Conservation (phyloP, 2,888 invertebrate species). For the Julus scandinavius region DNA sequence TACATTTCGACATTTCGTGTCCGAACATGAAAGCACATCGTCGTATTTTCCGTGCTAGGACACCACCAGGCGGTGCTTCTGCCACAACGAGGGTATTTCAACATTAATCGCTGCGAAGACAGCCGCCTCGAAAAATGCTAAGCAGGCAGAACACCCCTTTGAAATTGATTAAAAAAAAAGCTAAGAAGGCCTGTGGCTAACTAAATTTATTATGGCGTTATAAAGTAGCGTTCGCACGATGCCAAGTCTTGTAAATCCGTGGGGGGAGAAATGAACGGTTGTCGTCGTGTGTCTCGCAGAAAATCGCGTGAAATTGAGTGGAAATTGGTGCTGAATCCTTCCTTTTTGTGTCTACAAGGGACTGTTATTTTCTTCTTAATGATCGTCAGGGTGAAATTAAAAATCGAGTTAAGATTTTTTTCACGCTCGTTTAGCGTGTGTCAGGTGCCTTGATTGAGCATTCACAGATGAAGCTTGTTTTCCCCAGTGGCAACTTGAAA, state of each 20-base stretch:
- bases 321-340: conserved; percentile 17
- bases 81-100: not conserved
- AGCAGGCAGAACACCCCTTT: conserved; percentile 42
- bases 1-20: no score
- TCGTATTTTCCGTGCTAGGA: no score
- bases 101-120: conserved; percentile 19
- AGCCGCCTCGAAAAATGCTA: conserved; percentile 21
- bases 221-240: not conserved
- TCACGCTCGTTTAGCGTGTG: not conserved
- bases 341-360: conserved; percentile 42
- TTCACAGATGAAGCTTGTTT: not conserved
- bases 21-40: no score
- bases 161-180: conserved; percentile 29
- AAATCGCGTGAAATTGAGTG: conserved; percentile 39
- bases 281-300: conserved; percentile 3
- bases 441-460: conserved; percentile 42
- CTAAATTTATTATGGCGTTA: conserved; percentile 26
- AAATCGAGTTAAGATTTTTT: conserved; percentile 40
- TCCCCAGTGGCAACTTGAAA: not conserved
- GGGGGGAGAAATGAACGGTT: not conserved
- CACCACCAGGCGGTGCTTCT: not conserved
- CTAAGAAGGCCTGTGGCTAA: conserved; percentile 23
- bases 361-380: not conserved
- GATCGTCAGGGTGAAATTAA: conserved; percentile 22
- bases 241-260: not conserved